phyloP scores from a whole-genome alignment of 2,113 vertebrate species.

The Panthera uncia region DNA sequence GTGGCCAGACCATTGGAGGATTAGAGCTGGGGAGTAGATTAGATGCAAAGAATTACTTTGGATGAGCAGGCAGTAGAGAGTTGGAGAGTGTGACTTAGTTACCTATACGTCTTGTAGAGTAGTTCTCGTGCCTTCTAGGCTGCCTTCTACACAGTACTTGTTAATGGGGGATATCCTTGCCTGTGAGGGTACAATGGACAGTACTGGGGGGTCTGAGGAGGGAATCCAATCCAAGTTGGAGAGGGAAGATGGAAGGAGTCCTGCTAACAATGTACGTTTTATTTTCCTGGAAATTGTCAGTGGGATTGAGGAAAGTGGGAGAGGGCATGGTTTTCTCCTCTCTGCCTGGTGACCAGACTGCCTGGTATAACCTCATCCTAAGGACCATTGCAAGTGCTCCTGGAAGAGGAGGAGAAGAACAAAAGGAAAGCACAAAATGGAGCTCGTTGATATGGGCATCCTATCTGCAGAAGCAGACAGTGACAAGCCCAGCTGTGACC shows the following conservation, averaged over 20 bases:
- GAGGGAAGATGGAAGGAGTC: not conserved
- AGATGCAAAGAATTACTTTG: not conserved
- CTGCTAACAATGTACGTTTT: not conserved
- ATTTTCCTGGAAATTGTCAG: not conserved
- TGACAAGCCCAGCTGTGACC: rapidly evolving
- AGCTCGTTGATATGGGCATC: not conserved
- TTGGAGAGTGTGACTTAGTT: not conserved
- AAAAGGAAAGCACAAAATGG: no score
- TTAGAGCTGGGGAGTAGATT: no score
- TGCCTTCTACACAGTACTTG: not conserved
- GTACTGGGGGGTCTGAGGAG: not conserved
- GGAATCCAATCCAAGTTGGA: not conserved
- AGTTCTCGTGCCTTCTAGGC: not conserved
- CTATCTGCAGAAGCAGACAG: not conserved
- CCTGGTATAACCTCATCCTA: rapidly evolving
- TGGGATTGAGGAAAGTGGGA: not conserved
- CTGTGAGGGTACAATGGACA: rapidly evolving
- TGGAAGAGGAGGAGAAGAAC: not conserved
- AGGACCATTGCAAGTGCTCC: rapidly evolving
- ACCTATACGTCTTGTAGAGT: not conserved
- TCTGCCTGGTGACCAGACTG: not conserved
- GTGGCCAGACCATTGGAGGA: not conserved
- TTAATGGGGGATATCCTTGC: not conserved
- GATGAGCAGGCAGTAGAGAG: not conserved
- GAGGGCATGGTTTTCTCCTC: not conserved